Conservation (phyloP, 1,140 invertebrate genomes). For the Pseudomyrmex gracilis region DNA sequence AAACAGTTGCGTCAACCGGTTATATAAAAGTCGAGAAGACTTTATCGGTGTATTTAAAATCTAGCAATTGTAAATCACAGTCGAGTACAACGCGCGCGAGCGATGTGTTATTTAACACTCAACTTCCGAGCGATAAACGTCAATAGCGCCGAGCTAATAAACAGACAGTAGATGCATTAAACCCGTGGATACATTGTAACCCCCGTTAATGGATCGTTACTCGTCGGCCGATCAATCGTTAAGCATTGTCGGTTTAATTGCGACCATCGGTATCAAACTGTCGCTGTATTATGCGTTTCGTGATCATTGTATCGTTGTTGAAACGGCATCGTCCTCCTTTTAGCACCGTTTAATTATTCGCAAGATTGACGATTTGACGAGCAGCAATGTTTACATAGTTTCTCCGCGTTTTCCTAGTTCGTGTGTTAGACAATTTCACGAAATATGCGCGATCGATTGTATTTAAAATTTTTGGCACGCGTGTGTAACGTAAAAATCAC, state of each 20-base stretch:
- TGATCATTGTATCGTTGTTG: slow-evolving; percentile 45
- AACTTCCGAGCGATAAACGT: slow-evolving; percentile 49
- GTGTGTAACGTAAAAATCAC: not conserved
- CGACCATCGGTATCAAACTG: slow-evolving; percentile 64
- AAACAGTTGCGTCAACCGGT: not conserved
- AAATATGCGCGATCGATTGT: not conserved
- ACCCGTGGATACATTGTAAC: slow-evolving; percentile 70
- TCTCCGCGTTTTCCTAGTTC: not conserved
- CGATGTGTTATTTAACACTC: slow-evolving; percentile 33
- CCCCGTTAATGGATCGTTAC: slow-evolving; percentile 70
- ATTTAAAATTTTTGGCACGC: not conserved
- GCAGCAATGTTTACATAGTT: not conserved
- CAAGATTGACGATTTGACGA: slow-evolving; percentile 33
- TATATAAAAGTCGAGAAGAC: not conserved
- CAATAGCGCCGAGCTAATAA: slow-evolving; percentile 53
- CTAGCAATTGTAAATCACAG: not conserved
- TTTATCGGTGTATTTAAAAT: not conserved
- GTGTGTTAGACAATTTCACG: not conserved
- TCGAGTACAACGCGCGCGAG: not conserved
- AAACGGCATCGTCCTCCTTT: slow-evolving; percentile 45
- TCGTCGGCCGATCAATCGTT: slow-evolving; percentile 67
- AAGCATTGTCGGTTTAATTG: slow-evolving; percentile 66
- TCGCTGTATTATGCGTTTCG: slow-evolving; percentile 26
- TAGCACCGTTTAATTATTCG: slow-evolving; percentile 21
- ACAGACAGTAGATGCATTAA: slow-evolving; percentile 69